These are phyloP conservation scores for Harlomillsia oculata DNA, from an alignment of 1,140 invertebrate species.

Conservation along the genomic window DNA sequence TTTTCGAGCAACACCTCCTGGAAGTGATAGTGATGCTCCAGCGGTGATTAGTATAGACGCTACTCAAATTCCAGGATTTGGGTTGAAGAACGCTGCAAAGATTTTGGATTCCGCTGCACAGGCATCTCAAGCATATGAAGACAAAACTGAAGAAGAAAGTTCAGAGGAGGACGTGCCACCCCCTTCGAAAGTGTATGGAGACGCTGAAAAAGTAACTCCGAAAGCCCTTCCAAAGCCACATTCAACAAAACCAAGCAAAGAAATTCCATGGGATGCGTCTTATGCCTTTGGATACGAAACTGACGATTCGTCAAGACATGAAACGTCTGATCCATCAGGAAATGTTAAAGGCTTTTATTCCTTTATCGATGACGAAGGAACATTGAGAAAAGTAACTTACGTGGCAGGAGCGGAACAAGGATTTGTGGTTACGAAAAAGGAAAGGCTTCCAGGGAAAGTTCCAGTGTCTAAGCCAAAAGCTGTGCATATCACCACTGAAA, in stretches of 20 bases:
- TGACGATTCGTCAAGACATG: constrained; percentile 32
- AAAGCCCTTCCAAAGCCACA: background rate
- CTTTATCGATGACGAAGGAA: constrained; percentile 31
- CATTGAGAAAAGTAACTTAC: constrained; percentile 29
- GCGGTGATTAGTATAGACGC: too few species aligned
- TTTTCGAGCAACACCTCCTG: too few species aligned
- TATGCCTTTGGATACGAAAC: constrained; percentile 29
- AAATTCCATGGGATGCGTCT: constrained; percentile 5
- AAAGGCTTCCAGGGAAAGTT: too few species aligned
- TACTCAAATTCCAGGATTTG: too few species aligned
- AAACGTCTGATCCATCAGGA: constrained; percentile 34
- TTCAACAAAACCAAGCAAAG: background rate
- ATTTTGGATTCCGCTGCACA: too few species aligned
- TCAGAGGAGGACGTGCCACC: too few species aligned
- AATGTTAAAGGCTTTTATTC: constrained; percentile 37
- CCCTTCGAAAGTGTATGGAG: too few species aligned
- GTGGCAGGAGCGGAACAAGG: constrained; percentile 34
- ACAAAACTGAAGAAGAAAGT: too few species aligned
- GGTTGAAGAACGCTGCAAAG: too few species aligned
- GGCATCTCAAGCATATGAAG: too few species aligned
- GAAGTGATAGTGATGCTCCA: too few species aligned
- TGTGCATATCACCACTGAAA: background rate
- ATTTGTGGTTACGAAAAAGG: constrained; percentile 33
- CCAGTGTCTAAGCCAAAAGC: background rate
- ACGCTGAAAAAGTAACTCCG: too few species aligned